Evolutionary conservation across 2,797 vertebrate species (phyloP).

Genomic region (Threskiornis aethiopicus): DNA sequence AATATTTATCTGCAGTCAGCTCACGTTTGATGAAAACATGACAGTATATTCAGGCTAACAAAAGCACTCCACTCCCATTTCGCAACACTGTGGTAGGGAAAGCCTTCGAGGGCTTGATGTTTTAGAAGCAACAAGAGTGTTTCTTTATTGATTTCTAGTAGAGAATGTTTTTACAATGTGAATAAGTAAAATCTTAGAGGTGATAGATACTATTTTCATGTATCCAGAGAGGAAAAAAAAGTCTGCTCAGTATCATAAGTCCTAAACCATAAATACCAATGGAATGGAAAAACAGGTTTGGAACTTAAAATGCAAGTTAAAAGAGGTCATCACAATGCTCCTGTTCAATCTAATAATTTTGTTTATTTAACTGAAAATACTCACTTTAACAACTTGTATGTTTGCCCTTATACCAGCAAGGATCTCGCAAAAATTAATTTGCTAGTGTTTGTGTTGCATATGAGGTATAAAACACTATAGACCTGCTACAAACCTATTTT

Average conservation of each 20-base stretch:
- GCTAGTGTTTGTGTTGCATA: not conserved
- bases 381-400: not conserved
- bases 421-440: not conserved
- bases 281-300: not conserved
- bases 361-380: not conserved
- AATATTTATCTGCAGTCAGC: not conserved
- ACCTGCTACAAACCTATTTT: not conserved
- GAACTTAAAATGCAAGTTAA: not conserved
- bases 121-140: not conserved
- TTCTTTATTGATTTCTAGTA: slow-evolving; percentile 2
- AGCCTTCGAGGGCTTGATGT: not conserved
- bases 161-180: not conserved
- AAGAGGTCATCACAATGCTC: not conserved
- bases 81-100: not conserved
- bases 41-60: not conserved
- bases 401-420: not conserved
- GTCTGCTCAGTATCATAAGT: not conserved
- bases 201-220: not conserved
- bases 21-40: not conserved
- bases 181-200: not conserved
- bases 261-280: not conserved
- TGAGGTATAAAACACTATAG: not conserved
- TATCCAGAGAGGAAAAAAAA: not conserved
- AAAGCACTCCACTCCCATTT: not conserved
- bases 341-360: not conserved